These are phyloP conservation scores for Lithobates sylvaticus DNA, from an alignment of 2,797 vertebrate genomes.

Conservation along the genomic window DNA sequence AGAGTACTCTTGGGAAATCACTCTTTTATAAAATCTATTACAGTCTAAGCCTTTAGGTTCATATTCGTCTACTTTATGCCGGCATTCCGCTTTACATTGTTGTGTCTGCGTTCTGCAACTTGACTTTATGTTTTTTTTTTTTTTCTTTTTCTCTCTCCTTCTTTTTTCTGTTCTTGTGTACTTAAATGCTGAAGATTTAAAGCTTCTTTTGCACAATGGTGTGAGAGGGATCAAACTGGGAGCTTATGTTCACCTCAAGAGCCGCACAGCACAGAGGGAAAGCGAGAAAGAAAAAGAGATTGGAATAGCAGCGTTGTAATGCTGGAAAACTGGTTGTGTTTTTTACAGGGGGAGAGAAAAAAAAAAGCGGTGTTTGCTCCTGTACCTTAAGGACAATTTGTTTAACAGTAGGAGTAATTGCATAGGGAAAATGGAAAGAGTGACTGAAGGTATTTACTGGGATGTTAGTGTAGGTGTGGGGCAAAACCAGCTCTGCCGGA, in stretches of 20 bases:
- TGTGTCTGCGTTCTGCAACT: conserved; percentile 23
- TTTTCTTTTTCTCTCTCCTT: conserved; percentile 54
- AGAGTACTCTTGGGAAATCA: conserved; percentile 30
- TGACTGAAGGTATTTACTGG: conserved; percentile 96
- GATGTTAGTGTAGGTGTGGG: conserved; percentile 98
- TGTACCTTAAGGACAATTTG: conserved; percentile 86
- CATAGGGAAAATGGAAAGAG: conserved; percentile 93
- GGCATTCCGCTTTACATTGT: conserved; percentile 27
- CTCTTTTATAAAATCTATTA: conserved; percentile 21
- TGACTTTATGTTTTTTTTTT: not conserved
- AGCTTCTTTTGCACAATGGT: conserved; percentile 65
- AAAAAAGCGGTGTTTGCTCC: conserved; percentile 73
- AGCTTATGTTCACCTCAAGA: conserved; percentile 67
- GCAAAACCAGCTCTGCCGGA: conserved; percentile 89
- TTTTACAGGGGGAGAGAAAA: conserved; percentile 58
- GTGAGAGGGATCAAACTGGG: conserved; percentile 65
- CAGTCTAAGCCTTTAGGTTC: conserved; percentile 27
- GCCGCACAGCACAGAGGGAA: conserved; percentile 55
- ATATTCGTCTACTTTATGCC: conserved; percentile 15
- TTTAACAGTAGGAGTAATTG: conserved; percentile 94
- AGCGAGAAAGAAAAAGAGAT: conserved; percentile 25
- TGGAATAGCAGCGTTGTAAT: conserved; percentile 45
- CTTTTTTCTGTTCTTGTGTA: conserved; percentile 65
- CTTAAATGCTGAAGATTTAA: conserved; percentile 67
- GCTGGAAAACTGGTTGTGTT: conserved; percentile 36